Evolutionary conservation across 1,140 invertebrate species (phyloP), one percentile per base, ranked within the genome.

Genomic region (Sipha flava): DNA sequence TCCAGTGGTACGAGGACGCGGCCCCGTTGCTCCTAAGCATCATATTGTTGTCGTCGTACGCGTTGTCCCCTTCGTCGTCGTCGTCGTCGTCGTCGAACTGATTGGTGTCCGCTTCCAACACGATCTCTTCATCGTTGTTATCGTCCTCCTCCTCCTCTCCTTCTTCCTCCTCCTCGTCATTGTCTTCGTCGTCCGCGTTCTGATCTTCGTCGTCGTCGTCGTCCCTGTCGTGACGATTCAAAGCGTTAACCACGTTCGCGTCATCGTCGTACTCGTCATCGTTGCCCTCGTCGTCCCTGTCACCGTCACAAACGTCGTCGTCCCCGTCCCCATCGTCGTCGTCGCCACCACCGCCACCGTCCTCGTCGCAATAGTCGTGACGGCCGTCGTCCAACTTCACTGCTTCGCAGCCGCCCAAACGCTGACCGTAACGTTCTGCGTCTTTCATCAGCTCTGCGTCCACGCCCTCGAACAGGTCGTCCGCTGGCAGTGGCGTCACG

Each of bases 401-500:
- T 5, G 12, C 34, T 1, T 3, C 43, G 7, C 34, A 31, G 23
- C 26, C n/a, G 2, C 14, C 21, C 2, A 52, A 40, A 6, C 52
- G n/a, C n/a, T n/a, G 10, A 16, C 73, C 73, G 9, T 29, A 77
- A 12, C 73, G 31, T 10, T 77, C 73, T 0, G 37, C 52, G 49
- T 77, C 52, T 18, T 26, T 77, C 73, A 77, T 57, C n/a, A 57
- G 23, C n/a, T 57, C 73, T 31, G 73, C 73, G 21, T 77, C 52
- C n/a, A 40, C 73, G 0, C 52, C 73, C 0, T 59, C 73, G 52
- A 77, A 77, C 52, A 57, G 16, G 3, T 77, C 73, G 21, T 77
- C 73, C 2, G 73, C 52, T 0, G 73, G 73, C 16, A 77, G 16
- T 16, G 73, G 73, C 2, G 73, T 77, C 16, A 77, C 52, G 52